Base-by-base conservation (phyloP, 2,888 invertebrate species). In the Scrobipalpa costella region DNA sequence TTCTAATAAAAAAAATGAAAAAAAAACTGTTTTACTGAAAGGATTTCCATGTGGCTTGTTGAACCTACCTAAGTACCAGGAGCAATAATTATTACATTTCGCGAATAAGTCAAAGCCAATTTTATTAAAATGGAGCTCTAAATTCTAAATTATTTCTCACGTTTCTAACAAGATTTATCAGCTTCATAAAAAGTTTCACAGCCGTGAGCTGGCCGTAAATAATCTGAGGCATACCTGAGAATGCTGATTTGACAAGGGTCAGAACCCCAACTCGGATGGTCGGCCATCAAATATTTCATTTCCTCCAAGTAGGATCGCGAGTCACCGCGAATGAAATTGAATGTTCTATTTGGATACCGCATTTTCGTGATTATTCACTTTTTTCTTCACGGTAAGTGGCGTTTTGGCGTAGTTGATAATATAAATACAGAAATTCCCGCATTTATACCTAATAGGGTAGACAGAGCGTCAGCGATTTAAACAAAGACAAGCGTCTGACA, bases 171-270 rank as follows among this genome's bases (percentile, higher is more conserved):
- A 88, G 87, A 87, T 87, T 87, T 89, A 87, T 87, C 78, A 83
- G 78, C 69, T 73, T 79, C 85, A 87, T 87, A 88, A 88, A 88
- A 87, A 87, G 69, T 72, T 86, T 88, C 85, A 85, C 87, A 85
- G 85, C 84, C 74, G 78, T 81, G 83, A 86, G 85, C 81, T 79
- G 81, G 79, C 81, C 86, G 85, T 88, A 88, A 87, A 88, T 88
- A 88, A 89, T 86, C 85, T 82, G 83, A 83, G 84, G 86, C 83
- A 83, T 89, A 87, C 88, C 88, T 89, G 88, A 80, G 81, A 87
- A 88, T 89, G 86, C 88, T 89, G 88, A 89, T 88, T 88, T 86
- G 88, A 89, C 88, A 85, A 78, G 89, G 89, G 89, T 89, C 88
- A 88, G 82, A 27, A 27, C 27, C 27, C 27, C 27, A 27, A 79